Base-by-base conservation (phyloP, 2,113 vertebrate species). In the Sinocyclocheilus anshuiensis region DNA sequence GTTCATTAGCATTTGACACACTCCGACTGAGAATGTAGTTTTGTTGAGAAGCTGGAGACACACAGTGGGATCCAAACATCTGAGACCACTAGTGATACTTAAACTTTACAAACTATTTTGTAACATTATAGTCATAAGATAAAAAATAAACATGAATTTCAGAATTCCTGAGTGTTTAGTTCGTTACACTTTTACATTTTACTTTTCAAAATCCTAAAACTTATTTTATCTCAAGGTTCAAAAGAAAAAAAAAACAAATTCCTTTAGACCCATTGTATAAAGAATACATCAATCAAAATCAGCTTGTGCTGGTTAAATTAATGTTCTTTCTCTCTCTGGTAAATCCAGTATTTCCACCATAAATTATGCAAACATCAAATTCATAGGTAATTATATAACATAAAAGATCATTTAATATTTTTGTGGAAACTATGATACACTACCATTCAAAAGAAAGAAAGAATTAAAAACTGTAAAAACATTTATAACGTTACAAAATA, bases 1-100 rank as follows among this genome's bases (percentile, higher is more conserved):
- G 86, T 69, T 77, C 7, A 87, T 83, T 71, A 50, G 67, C 79
- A 79, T 71, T 74, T 82, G 83, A 84, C 74, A 81, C 45, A 77
- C 26, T 69, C 29, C 8, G 83, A 76, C 65, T 11, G 42, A 76
- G 61, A 69, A 65, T 24, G 24, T 1, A 6, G 7, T 45, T 74
- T 69, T n/a, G 45, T 33, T 36, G 72, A 87, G 81, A 77, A 61
- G 76, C 42, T 72, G 26, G 53, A 50, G 80, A 61, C 22, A 36
- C 39, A 48, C 6, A 6, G 26, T 6, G 7, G 7, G 8, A 71
- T 71, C 7, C 67, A 39, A 39, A 71, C 18, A 2, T 71, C 67
- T 39, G 33, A 71, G 67, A 71, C 67, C 24, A 67, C 26, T 18
- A 33, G 18, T 22, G 2, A 22, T 26, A 80, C 33, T 72, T 13